Percentiles rank a stretch among this genome's conserved stretches.
Conservation (phyloP, 37 sponge, comb jelly and placozoan genomes). For the Bolinopsis microptera region DNA sequence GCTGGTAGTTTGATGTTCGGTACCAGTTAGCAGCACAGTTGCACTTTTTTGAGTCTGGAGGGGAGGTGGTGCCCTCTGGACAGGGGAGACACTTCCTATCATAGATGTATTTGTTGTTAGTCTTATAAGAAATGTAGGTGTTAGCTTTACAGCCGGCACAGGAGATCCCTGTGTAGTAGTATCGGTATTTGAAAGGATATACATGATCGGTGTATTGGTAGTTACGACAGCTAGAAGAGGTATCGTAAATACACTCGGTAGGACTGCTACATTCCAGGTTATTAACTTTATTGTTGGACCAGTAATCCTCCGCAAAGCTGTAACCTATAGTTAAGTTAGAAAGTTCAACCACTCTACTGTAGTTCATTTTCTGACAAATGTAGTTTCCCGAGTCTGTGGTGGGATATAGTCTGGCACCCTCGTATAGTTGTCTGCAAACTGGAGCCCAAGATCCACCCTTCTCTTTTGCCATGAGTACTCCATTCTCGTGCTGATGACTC, state of each 20-base stretch:
- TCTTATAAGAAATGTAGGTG: background rate
- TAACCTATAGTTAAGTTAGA: background rate
- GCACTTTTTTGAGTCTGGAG: background rate
- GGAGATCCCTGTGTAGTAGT: background rate
- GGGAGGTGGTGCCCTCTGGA: background rate
- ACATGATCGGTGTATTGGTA: too few relatives aligned
- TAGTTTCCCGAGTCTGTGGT: background rate
- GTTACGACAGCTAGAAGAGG: background rate
- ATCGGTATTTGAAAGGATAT: background rate
- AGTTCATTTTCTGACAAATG: background rate
- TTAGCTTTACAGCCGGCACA: background rate
- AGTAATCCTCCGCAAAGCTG: background rate
- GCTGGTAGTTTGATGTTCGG: background rate
- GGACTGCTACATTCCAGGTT: background rate
- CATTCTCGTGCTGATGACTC: background rate
- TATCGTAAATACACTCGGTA: background rate
- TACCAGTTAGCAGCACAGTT: background rate
- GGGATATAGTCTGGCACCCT: background rate
- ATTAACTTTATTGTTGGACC: background rate
- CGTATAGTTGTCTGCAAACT: background rate
- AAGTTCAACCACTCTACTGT: background rate
- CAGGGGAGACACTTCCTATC: background rate
- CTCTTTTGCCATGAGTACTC: background rate
- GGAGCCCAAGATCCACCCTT: background rate
- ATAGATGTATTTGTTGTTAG: too few relatives aligned